These are phyloP conservation scores for Therioaphis trifolii DNA, from an alignment of 2,888 invertebrate species.

Conservation along the genomic window DNA sequence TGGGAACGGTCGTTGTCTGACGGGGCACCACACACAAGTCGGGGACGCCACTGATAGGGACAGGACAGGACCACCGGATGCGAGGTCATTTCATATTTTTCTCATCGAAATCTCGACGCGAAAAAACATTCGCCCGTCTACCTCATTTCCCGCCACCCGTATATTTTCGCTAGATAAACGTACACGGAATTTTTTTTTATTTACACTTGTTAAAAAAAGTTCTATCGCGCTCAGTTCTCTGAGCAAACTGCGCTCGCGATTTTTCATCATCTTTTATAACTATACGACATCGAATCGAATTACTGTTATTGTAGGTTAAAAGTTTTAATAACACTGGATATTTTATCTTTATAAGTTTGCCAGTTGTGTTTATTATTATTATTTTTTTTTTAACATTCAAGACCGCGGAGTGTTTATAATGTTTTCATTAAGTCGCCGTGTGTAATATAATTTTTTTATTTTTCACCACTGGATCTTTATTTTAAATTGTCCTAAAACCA, in stretches of 20 bases:
- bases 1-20: neutral
- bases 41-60: neutral
- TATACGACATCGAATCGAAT: neutral
- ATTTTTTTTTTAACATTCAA: too few species aligned
- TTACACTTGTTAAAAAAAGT: neutral
- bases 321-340: neutral
- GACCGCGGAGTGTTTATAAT: too few species aligned
- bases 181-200: neutral
- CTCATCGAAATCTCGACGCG: neutral
- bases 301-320: neutral
- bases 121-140: neutral
- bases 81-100: slow-evolving; percentile 10
- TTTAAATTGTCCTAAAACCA: too few species aligned
- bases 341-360: too few species aligned
- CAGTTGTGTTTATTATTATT: too few species aligned
- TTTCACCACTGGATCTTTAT: too few species aligned
- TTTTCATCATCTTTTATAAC: neutral
- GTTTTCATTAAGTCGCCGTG: too few species aligned
- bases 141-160: neutral
- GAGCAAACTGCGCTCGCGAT: neutral
- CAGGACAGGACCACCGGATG: neutral
- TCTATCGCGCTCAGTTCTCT: neutral
- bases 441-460: too few species aligned
- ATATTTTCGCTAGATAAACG: slow-evolving; percentile 1
- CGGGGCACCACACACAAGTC: neutral